Base-by-base conservation (phyloP, 1,140 invertebrate genomes). In the Gonioctena quinquepunctata region DNA sequence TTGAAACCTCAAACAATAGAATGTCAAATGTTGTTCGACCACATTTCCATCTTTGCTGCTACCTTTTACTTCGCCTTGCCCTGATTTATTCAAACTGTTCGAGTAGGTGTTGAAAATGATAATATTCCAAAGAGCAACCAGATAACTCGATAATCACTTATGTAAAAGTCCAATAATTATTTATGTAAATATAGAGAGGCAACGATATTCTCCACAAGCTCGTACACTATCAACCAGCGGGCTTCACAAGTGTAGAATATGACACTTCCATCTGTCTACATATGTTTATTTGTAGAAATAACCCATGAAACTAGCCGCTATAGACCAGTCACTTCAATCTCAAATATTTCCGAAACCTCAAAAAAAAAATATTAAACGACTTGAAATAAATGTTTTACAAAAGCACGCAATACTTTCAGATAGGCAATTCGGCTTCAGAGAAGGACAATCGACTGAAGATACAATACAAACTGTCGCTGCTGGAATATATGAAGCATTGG, bases 31-130 rank as follows among this genome's bases (percentile, higher is more conserved):
- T 42, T 18, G 52, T 21, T 11, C 16, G 13, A 42, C 11, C 2
- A 42, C 33, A n/a, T n/a, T 11, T 42, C 16, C 8, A 42, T 3
- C 16, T 1, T 3, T 0, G 16, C 33, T 13, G 16, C 33, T 42
- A 42, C 33, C 33, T 21, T 11, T 65, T 65, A 49, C 49, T 52
- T 48, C 21, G 13, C 26, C 66, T 68, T 42, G 54, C 19, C 54
- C 54, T 60, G 28, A 57, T 56, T 49, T 16, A 16, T 54, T 56
- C 54, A 66, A 28, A 27, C 28, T 54, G 13, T 25, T 6, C 21
- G 49, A 26, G 66, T 68, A 62, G 25, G 66, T 22, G 22, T 59
- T 61, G 54, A 50, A 49, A 52, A 42, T 56, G 18, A 66, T 52
- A 66, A 33, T 56, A 42, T 56, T 21, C 16, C 25, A 52, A 57